Evolutionary conservation across 2,797 vertebrate genomes (phyloP).

Genomic region (Melanotaenia nigrans): DNA sequence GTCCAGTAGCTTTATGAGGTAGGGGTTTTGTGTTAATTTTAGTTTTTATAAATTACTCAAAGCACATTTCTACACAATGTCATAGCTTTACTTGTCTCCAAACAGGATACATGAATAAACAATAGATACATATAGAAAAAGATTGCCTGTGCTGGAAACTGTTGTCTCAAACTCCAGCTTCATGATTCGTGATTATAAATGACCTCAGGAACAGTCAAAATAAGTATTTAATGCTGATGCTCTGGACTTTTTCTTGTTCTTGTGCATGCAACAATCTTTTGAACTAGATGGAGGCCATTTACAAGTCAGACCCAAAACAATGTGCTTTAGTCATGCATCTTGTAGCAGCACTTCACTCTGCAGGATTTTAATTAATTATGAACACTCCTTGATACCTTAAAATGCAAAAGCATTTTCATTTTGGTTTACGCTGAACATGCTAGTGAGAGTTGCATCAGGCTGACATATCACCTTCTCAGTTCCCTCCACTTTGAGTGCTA

Average conservation of each 20-base stretch:
- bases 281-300: conserved; percentile 68
- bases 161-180: conserved; percentile 7
- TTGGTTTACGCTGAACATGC: neutral
- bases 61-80: neutral
- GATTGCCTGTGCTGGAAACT: conserved; percentile 8
- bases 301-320: conserved; percentile 67
- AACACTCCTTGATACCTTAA: conserved; percentile 16
- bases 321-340: conserved; percentile 72
- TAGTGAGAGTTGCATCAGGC: neutral
- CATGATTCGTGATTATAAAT: conserved; percentile 32
- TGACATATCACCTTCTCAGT: neutral
- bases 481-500: neutral
- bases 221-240: conserved; percentile 64
- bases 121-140: neutral
- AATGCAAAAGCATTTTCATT: conserved; percentile 17
- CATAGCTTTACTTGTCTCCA: neutral
- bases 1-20: conserved; percentile 11
- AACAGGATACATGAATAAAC: conserved; percentile 1
- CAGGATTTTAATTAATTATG: conserved; percentile 48
- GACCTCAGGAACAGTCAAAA: conserved; percentile 32
- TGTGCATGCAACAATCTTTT: conserved; percentile 70
- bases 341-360: conserved; percentile 64
- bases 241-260: conserved; percentile 48
- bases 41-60: conserved; percentile 5
- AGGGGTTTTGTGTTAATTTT: neutral